These are phyloP conservation scores for Panopea generosa DNA, from an alignment of 2,888 invertebrate species.

Conservation along the genomic window DNA sequence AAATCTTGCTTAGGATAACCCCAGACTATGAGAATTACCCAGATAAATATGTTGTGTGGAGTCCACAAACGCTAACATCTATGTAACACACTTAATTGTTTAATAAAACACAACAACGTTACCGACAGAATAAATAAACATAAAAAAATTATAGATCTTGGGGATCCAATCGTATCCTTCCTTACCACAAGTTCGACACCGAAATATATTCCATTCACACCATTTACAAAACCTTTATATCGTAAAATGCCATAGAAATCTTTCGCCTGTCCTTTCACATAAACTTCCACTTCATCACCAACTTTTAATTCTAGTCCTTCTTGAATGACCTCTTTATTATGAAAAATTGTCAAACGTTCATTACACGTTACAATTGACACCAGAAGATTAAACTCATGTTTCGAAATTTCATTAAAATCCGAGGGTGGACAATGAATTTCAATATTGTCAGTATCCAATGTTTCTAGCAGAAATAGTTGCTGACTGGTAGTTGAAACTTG, in stretches of 20 bases:
- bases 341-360: slow-evolving; percentile 73
- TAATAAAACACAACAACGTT: no score
- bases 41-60: no score
- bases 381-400: slow-evolving; percentile 64
- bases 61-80: no score
- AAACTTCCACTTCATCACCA: slow-evolving; percentile 74
- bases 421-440: slow-evolving; percentile 64
- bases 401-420: slow-evolving; percentile 61
- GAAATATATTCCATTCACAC: slow-evolving; percentile 76
- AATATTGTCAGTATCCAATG: slow-evolving; percentile 67
- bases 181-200: slow-evolving; percentile 79
- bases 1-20: no score
- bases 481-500: slow-evolving; percentile 16
- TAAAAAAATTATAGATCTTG: no score
- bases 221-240: slow-evolving; percentile 74
- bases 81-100: no score
- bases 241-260: slow-evolving; percentile 71
- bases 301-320: slow-evolving; percentile 71
- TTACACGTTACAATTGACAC: slow-evolving; percentile 76
- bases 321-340: slow-evolving; percentile 72
- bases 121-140: no score
- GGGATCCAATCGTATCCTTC: no score
- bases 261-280: slow-evolving; percentile 70
- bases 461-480: slow-evolving; percentile 55
- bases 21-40: no score